Percentiles rank a stretch among this genome's conserved stretches.
These are phyloP conservation scores for Zygothrica quintamaculata DNA, from an alignment of 2,888 invertebrate species.

Conservation along the genomic window DNA sequence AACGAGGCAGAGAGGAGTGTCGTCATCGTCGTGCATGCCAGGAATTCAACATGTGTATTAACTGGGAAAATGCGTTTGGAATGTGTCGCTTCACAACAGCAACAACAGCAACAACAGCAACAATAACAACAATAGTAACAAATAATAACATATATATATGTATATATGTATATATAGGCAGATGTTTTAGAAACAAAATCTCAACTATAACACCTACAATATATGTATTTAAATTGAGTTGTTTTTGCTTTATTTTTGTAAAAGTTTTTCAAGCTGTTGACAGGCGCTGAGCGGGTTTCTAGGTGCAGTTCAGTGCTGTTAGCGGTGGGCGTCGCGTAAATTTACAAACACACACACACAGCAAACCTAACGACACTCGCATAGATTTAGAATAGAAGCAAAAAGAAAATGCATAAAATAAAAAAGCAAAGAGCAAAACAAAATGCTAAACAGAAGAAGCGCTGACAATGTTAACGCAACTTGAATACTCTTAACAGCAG, in stretches of 20 bases:
- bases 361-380: conserved; percentile 28
- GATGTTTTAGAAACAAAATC: conserved; percentile 22
- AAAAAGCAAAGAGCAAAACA: neutral
- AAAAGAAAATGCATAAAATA: conserved; percentile 3
- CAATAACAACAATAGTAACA: conserved; percentile 41
- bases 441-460: conserved; percentile 5
- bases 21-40: conserved; percentile 68
- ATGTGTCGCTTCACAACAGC: conserved; percentile 41
- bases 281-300: conserved; percentile 1
- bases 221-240: conserved; percentile 1
- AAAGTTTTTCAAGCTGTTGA: conserved; percentile 44
- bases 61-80: conserved; percentile 73
- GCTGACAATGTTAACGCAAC: neutral
- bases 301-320: conserved; percentile 28
- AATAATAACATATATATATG: too few relatives aligned
- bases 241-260: too few relatives aligned
- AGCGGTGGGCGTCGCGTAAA: conserved; percentile 34
- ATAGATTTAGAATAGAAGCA: conserved; percentile 20
- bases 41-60: conserved; percentile 65
- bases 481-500: conserved; percentile 12
- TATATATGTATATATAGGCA: conserved; percentile 43
- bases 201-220: conserved; percentile 39
- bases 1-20: conserved; percentile 38
- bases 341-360: conserved; percentile 18
- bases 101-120: conserved; percentile 12